Conservation (phyloP, 2,888 invertebrate genomes). For the Drosophila multiciliata region DNA sequence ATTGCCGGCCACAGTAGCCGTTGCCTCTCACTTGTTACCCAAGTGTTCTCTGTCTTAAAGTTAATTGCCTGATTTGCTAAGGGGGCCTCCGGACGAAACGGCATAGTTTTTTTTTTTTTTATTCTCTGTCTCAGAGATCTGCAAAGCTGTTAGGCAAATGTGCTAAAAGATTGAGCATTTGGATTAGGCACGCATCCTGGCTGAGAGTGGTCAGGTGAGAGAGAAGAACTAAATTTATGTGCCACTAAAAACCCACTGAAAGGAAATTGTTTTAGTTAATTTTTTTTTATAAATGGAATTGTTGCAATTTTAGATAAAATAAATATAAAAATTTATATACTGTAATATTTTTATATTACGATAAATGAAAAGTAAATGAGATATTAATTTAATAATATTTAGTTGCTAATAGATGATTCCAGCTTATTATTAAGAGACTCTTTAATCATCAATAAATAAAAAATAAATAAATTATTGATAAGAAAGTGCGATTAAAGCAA, state of each 20-base stretch:
- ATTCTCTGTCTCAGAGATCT: constrained; percentile 43
- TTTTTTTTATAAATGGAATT: neutral
- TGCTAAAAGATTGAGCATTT: constrained; percentile 68
- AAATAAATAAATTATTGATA: neutral
- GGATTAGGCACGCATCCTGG: constrained; percentile 55
- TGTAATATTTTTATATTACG: neutral
- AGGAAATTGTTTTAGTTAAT: neutral
- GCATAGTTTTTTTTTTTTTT: constrained; percentile 32
- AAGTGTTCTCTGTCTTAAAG: constrained; percentile 47
- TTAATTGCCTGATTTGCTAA: constrained; percentile 73
- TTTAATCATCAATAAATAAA: neutral
- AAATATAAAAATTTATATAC: too few relatives aligned
- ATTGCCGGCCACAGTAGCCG: constrained; percentile 39
- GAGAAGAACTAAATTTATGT: neutral
- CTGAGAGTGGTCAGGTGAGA: neutral
- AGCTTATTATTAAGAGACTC: neutral
- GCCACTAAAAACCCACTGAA: neutral
- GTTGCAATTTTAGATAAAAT: too few relatives aligned
- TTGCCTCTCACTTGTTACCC: constrained; percentile 15
- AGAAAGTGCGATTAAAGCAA: neutral
- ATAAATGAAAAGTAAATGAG: neutral
- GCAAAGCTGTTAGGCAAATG: constrained; percentile 64
- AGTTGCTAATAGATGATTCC: neutral
- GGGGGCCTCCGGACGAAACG: constrained; percentile 25
- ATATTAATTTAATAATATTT: neutral